Percentiles rank a stretch among this genome's conserved stretches.
These are phyloP conservation scores for Ahaetulla prasina DNA, from an alignment of 2,113 vertebrate genomes.

Conservation along the genomic window DNA sequence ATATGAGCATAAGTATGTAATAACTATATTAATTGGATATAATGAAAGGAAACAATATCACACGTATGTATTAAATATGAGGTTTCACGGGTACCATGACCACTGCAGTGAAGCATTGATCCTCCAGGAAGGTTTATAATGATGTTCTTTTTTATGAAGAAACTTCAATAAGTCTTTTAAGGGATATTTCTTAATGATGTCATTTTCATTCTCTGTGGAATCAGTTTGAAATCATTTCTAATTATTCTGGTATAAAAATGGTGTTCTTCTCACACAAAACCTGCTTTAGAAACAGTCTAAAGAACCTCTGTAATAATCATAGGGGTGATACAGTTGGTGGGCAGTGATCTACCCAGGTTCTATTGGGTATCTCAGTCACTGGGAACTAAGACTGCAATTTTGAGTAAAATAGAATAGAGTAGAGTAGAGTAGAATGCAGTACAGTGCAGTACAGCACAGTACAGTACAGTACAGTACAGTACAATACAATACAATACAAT, in stretches of 20 bases:
- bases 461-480: rapidly evolving
- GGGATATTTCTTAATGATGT: background rate
- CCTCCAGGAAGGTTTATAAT: background rate
- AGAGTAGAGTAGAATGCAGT: background rate
- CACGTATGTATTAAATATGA: background rate
- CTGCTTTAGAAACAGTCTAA: background rate
- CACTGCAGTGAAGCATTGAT: background rate
- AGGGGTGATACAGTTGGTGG: background rate
- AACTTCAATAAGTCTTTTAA: background rate
- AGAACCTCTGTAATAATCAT: background rate
- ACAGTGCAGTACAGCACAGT: rapidly evolving
- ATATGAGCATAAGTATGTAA: no score
- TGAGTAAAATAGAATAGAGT: background rate
- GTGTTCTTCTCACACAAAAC: background rate
- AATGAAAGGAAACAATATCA: no score
- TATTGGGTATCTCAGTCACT: background rate
- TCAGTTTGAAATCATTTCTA: background rate
- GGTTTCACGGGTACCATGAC: background rate
- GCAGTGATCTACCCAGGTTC: background rate
- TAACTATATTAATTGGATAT: no score
- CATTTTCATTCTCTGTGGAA: background rate
- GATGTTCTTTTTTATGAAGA: background rate
- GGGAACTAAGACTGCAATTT: background rate
- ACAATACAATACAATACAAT: no score
- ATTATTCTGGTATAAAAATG: background rate